Evolutionary conservation across 2,888 invertebrate species (phyloP).

Genomic region (Heliconius aoede): DNA sequence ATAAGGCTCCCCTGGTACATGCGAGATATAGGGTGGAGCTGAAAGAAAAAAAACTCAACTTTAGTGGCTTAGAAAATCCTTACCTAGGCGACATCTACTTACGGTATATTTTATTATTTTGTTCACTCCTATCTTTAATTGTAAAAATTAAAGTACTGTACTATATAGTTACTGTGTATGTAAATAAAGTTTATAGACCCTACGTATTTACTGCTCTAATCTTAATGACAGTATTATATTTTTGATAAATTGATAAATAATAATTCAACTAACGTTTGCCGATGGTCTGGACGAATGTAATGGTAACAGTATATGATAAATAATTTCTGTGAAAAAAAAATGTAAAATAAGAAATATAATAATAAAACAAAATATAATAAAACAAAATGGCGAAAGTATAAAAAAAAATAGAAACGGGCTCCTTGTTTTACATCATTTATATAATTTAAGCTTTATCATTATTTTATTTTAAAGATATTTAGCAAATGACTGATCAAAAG

Average conservation of each 20-base stretch:
- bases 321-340: too few species aligned
- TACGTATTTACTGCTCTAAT: slow-evolving; percentile 11
- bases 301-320: too few species aligned
- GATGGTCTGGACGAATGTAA: neutral
- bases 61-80: neutral
- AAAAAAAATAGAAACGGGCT: too few species aligned
- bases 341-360: too few species aligned
- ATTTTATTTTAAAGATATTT: too few species aligned
- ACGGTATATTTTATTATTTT: neutral
- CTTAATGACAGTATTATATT: slow-evolving; percentile 11
- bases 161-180: neutral
- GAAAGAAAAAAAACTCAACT: neutral
- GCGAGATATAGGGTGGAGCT: too few species aligned
- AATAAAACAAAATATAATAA: too few species aligned
- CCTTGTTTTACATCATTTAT: too few species aligned
- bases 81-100: neutral
- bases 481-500: too few species aligned
- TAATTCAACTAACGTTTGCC: neutral
- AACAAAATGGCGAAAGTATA: too few species aligned
- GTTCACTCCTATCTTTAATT: neutral
- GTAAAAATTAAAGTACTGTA: neutral
- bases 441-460: too few species aligned
- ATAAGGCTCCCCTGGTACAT: too few species aligned
- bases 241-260: slow-evolving; percentile 12
- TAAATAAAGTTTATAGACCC: neutral